These are phyloP conservation scores for human (Homo sapiens) DNA, from an alignment of 2,113 vertebrate genomes.

Conservation along the genomic window GRCh38 chr1:202156501-202157000, in stretches of 20 bases:
- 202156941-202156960: background rate
- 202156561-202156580: background rate
- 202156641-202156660: background rate
- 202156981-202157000: background rate
- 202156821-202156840: fast-evolving
- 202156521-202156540: background rate
- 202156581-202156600: background rate
- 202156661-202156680: background rate
- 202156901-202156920: background rate
- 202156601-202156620: background rate
- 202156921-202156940: background rate
- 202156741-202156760: background rate
- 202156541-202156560: background rate
- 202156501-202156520: background rate
- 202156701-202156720: background rate
- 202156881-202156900: background rate
- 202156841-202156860: fast-evolving
- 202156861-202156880: background rate
- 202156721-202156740: background rate
- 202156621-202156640: background rate
- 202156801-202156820: fast-evolving
- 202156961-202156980: background rate
- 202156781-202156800: background rate
- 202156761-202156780: background rate
- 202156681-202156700: background rate